Percentiles rank a stretch among this genome's conserved stretches.
phyloP scores from a whole-genome alignment of 1,140 invertebrate genomes.

The Drosophila jambulina region DNA sequence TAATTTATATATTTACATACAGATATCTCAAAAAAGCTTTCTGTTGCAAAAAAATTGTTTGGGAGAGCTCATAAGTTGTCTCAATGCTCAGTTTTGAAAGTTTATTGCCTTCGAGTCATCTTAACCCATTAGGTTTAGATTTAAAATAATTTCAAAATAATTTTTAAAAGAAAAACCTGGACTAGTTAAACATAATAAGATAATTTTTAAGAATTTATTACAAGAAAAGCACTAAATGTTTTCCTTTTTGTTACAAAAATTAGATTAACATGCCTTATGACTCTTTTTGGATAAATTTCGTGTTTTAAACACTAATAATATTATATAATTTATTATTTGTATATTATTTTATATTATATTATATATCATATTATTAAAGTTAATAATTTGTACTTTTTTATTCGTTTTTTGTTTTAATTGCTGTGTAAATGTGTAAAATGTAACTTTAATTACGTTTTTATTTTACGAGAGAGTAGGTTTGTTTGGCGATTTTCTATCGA shows the following conservation, averaged over 20 bases:
- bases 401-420: neutral
- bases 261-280: too few relatives aligned
- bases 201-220: too few relatives aligned
- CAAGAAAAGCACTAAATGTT: too few relatives aligned
- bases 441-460: conserved; percentile 35
- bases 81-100: neutral
- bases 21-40: neutral
- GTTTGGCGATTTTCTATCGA: conserved; percentile 4
- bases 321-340: too few relatives aligned
- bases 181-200: neutral
- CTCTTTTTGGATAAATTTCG: too few relatives aligned
- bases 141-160: neutral
- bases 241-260: too few relatives aligned
- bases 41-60: neutral
- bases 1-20: neutral
- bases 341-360: too few relatives aligned
- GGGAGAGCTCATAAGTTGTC: neutral
- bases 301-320: too few relatives aligned
- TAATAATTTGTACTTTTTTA: neutral
- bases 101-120: neutral
- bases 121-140: neutral
- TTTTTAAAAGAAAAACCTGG: neutral
- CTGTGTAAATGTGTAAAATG: conserved; percentile 14
- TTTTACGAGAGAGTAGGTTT: conserved; percentile 10
- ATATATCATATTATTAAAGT: too few relatives aligned